Conservation (phyloP, 2,113 vertebrate genomes). For the Rhineura floridana region DNA sequence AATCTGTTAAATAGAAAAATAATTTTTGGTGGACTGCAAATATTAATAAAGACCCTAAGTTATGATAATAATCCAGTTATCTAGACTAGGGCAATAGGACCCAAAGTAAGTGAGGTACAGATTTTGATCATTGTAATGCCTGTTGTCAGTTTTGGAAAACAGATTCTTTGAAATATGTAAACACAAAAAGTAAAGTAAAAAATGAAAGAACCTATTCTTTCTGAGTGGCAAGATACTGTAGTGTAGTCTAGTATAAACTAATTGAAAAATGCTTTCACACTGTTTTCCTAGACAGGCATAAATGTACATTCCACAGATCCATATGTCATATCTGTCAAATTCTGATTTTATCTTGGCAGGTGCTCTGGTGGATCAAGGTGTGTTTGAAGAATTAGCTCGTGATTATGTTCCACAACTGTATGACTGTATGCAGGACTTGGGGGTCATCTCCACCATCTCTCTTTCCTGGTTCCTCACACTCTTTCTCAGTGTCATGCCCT, state of each 20-base stretch:
- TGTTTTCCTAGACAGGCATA: neutral
- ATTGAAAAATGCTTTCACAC: neutral
- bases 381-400: slow-evolving; percentile 94
- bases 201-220: neutral
- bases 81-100: neutral
- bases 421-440: slow-evolving; percentile 98
- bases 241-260: neutral
- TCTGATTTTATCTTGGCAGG: slow-evolving; percentile 75
- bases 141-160: neutral
- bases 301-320: neutral
- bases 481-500: slow-evolving; percentile 98
- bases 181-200: neutral
- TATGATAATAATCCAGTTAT: neutral
- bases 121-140: neutral
- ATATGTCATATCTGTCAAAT: neutral
- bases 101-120: neutral
- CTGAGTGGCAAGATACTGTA: neutral
- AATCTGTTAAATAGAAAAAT: neutral
- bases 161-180: neutral
- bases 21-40: neutral
- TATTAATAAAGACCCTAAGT: neutral
- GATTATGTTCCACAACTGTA: slow-evolving; percentile 97
- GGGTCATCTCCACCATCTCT: slow-evolving; percentile 97
- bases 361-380: slow-evolving; percentile 95
- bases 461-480: slow-evolving; percentile 99